These are phyloP conservation scores for Reinhardtius hippoglossoides DNA, from an alignment of 2,113 vertebrate genomes.

Conservation along the genomic window DNA sequence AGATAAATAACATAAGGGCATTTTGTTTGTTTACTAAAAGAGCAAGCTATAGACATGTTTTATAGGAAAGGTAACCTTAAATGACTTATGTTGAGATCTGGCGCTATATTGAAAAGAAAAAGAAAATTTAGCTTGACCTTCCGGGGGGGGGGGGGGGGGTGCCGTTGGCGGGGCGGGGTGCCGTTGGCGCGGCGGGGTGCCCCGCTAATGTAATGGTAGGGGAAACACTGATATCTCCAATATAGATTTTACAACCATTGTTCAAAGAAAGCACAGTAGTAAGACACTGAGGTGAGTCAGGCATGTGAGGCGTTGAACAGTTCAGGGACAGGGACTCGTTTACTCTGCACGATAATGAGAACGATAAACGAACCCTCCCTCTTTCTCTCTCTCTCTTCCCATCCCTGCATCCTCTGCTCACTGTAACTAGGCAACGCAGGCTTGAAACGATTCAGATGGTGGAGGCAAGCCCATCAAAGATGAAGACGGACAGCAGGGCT, in stretches of 20 bases:
- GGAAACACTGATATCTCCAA: no score
- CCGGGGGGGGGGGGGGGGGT: no score
- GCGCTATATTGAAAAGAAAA: no score
- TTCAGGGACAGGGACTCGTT: slow-evolving; percentile 35
- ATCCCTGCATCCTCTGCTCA: slow-evolving; percentile 58
- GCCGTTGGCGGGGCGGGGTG: no score
- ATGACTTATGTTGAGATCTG: no score
- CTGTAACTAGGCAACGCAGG: slow-evolving; percentile 77
- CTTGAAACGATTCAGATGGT: slow-evolving; percentile 66
- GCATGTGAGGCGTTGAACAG: slow-evolving; percentile 7
- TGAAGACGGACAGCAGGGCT: slow-evolving; percentile 33
- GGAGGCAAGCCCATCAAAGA: slow-evolving; percentile 72
- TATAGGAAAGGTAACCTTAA: no score
- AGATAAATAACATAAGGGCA: no score
- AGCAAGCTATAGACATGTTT: no score
- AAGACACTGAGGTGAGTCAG: neutral
- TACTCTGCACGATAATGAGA: slow-evolving; percentile 42
- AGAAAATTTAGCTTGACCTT: no score
- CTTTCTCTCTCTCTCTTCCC: slow-evolving; percentile 46
- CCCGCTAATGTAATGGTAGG: no score
- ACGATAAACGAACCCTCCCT: slow-evolving; percentile 32
- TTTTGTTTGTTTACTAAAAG: no score
- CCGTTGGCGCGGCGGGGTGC: no score
- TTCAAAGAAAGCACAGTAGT: neutral
- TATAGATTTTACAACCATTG: neutral